Evolutionary conservation across 2,113 vertebrate species (phyloP).

Genomic region (Rhipidura dahli): DNA sequence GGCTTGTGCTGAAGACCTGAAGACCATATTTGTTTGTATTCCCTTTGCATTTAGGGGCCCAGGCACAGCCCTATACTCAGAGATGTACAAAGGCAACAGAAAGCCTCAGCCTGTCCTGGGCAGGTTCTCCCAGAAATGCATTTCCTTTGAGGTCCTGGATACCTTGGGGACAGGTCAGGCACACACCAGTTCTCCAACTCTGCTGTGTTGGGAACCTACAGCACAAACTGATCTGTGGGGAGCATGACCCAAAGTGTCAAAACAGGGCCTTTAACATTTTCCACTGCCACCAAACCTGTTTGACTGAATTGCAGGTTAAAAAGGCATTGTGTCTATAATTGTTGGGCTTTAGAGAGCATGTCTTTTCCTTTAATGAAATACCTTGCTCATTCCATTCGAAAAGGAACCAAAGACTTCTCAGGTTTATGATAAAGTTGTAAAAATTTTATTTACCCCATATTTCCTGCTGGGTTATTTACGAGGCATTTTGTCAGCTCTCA

Average conservation of each 20-base stretch:
- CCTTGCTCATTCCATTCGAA: conserved; percentile 64
- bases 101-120: not conserved
- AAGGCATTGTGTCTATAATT: conserved; percentile 65
- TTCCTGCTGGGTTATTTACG: conserved; percentile 75
- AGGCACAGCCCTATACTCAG: not conserved
- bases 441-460: conserved; percentile 73
- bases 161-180: not conserved
- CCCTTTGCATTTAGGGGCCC: not conserved
- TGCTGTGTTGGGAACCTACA: not conserved
- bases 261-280: conserved; percentile 60
- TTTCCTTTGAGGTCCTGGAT: not conserved
- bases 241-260: conserved; percentile 49
- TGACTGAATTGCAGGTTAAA: conserved; percentile 70
- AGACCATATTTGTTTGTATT: not conserved
- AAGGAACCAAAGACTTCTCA: conserved; percentile 72
- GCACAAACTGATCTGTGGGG: not conserved
- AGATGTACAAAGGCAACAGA: not conserved
- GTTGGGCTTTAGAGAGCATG: conserved; percentile 62
- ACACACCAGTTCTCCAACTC: not conserved
- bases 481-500: conserved; percentile 73
- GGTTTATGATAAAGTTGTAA: conserved; percentile 75
- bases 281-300: conserved; percentile 71
- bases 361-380: conserved; percentile 71
- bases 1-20: conserved; percentile 13
- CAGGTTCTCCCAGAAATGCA: not conserved